phyloP scores from a whole-genome alignment of 2,888 invertebrate genomes.

The Heliconius charithonia region DNA sequence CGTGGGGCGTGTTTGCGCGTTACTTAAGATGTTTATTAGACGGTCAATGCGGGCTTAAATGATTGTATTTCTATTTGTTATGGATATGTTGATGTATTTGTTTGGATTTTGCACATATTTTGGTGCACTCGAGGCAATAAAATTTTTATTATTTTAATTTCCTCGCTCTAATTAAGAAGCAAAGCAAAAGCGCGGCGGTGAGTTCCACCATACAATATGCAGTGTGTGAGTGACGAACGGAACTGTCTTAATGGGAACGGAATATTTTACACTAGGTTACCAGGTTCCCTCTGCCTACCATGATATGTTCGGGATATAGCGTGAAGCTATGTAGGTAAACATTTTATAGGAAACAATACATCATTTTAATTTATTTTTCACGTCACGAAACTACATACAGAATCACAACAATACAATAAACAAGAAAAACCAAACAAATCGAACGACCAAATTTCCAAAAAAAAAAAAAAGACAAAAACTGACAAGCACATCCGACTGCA shows the following conservation, averaged over 20 bases:
- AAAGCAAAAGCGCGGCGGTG: too few relatives aligned
- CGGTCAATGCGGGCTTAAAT: slow-evolving; percentile 33
- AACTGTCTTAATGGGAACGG: too few relatives aligned
- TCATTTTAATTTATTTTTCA: neutral
- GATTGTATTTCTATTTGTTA: slow-evolving; percentile 25
- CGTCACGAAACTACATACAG: neutral
- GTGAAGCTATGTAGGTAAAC: neutral
- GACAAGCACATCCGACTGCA: slow-evolving; percentile 52
- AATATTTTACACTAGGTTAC: too few relatives aligned
- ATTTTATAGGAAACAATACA: neutral
- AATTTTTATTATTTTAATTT: too few relatives aligned
- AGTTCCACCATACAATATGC: too few relatives aligned
- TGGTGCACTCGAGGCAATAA: too few relatives aligned
- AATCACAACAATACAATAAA: neutral
- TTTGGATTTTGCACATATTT: neutral
- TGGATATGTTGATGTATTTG: neutral
- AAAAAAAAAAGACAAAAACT: slow-evolving; percentile 16
- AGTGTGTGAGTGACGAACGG: too few relatives aligned
- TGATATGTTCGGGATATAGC: too few relatives aligned
- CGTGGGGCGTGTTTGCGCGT: slow-evolving; percentile 46
- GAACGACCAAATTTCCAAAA: slow-evolving; percentile 28
- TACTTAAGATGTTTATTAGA: slow-evolving; percentile 50
- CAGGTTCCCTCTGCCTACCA: too few relatives aligned
- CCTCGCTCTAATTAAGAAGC: too few relatives aligned
- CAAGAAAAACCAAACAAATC: slow-evolving; percentile 20